phyloP scores from a whole-genome alignment of 2,797 vertebrate genomes.

The Holocentrus rufus region DNA sequence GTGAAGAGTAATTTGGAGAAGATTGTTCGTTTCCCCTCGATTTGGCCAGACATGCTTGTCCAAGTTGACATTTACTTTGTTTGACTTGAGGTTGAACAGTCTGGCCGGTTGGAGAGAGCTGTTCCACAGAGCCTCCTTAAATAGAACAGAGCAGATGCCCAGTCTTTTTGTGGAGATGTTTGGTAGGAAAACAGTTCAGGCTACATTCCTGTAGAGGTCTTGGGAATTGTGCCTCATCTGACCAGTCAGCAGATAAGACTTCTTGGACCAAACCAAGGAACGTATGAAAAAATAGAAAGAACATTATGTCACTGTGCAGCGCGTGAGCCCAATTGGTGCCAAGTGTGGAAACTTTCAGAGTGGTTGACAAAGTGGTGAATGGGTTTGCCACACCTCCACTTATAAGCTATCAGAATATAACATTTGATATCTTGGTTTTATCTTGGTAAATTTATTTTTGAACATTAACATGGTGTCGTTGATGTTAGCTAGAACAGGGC shows the following conservation, averaged over 20 bases:
- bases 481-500: too few species aligned
- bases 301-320: too few species aligned
- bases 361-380: too few species aligned
- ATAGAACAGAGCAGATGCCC: conserved; percentile 69
- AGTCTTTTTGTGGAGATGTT: conserved; percentile 49
- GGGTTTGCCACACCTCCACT: too few species aligned
- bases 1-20: conserved; percentile 48
- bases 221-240: conserved; percentile 56
- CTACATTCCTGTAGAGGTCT: conserved; percentile 57
- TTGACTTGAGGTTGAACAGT: conserved; percentile 68
- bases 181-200: conserved; percentile 53
- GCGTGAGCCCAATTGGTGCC: too few species aligned
- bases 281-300: too few species aligned
- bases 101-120: conserved; percentile 30
- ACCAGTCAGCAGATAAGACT: conserved; percentile 45
- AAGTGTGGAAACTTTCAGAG: too few species aligned
- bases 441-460: too few species aligned
- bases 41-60: conserved; percentile 43
- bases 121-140: conserved; percentile 63
- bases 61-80: conserved; percentile 69
- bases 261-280: neutral
- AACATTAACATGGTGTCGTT: too few species aligned
- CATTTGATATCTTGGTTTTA: too few species aligned
- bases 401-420: too few species aligned
- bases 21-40: conserved; percentile 37